A percentile compares a stretch with the other conserved stretches of the same genome.
Evolutionary conservation across 2,797 vertebrate genomes (phyloP).

Genomic region (Manis pentadactyla): DNA sequence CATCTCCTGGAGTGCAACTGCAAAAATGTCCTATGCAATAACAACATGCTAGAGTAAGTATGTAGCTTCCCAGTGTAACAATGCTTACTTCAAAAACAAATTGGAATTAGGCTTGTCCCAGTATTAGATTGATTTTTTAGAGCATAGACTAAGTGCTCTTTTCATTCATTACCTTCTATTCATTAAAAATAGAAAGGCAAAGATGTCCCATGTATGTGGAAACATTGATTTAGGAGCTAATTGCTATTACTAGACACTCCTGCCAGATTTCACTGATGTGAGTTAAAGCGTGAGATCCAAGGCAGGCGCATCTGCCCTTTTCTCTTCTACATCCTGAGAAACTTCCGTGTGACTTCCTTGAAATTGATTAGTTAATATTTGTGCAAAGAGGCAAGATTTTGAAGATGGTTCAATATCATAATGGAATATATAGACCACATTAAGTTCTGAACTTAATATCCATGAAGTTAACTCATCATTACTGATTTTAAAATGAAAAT

Average conservation of each 20-base stretch:
- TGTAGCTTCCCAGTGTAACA: not conserved
- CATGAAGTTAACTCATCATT: not conserved
- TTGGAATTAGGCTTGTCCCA: not conserved
- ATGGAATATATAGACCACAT: not conserved
- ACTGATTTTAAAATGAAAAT: conserved; percentile 18
- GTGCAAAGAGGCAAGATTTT: not conserved
- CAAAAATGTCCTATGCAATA: not conserved
- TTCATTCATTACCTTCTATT: not conserved
- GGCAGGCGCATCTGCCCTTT: not conserved
- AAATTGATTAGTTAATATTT: conserved; percentile 24
- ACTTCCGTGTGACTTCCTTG: not conserved
- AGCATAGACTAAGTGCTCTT: not conserved
- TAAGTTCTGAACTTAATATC: not conserved
- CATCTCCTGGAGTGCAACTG: not conserved
- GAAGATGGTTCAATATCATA: not conserved
- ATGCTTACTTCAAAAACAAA: not conserved
- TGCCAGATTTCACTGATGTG: not conserved
- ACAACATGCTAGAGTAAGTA: not conserved
- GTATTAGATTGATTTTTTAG: not conserved
- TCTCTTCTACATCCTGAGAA: not conserved
- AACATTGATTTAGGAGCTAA: not conserved
- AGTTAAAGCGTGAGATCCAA: not conserved
- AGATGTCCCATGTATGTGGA: not conserved
- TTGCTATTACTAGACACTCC: not conserved
- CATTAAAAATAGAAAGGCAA: not conserved